Evolutionary conservation across 2,113 vertebrate species (phyloP), one percentile per base, ranked within the genome.

Genomic region (Oryzias javanicus): DNA sequence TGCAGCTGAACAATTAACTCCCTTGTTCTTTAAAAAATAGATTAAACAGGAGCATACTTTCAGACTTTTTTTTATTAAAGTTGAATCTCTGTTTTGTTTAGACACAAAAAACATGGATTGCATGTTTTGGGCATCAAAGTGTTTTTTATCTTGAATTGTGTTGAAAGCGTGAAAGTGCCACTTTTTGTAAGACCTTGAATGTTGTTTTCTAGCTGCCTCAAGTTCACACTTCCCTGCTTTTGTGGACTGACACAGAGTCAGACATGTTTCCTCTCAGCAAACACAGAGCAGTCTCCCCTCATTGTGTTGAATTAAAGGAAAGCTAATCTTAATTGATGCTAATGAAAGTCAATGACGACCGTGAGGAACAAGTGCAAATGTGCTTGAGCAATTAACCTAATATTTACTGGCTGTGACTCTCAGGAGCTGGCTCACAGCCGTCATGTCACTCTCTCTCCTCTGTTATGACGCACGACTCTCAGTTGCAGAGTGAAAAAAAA

Each of bases 351-450:
- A 84, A 86, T 79, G 70, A 75, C 57, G 27, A 73, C 62, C 63
- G 56, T 54, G 53, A 83, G 80, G 73, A 80, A 61, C 76, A 82
- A 83, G 68, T 75, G 76, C 82, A 86, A 81, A 87, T 85, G 73
- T 78, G 80, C 71, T 55, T 46, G 60, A 72, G 81, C 79, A 85
- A 88, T 90, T 88, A 91, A 83, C 80, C 80, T 89, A 80, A 84
- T 88, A 87, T 88, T 90, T 88, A 81, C 76, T 64, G 83, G 69
- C 82, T 78, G 56, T 45, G 56, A 66, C 65, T 82, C 84, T 74
- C 49, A 42, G 78, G 76, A 87, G 79, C 56, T 45, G 55, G 54
- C 67, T 60, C 74, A 22, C 54, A 52, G 72, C 53, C 49, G 41
- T 65, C 60, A 52, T 1, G 54, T 70, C 25, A 18, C 56, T 78